Percentiles rank a stretch among this genome's conserved stretches.
Conservation (phyloP, 2,113 vertebrate genomes). For the Tychaedon coryphoeus region DNA sequence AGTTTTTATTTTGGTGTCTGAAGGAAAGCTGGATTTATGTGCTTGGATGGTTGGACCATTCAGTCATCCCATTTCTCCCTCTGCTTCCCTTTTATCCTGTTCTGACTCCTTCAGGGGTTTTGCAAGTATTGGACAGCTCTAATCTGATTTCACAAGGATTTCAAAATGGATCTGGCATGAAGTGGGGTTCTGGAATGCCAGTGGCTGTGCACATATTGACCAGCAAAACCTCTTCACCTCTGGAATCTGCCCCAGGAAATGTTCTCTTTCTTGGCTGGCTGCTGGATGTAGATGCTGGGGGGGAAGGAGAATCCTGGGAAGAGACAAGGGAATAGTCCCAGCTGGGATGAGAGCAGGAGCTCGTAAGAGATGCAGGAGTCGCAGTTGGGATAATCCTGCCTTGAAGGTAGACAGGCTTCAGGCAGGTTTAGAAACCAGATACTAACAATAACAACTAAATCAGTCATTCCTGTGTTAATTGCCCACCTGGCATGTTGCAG, state of each 20-base stretch:
- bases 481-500: slow-evolving; percentile 60
- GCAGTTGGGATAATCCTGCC: not conserved
- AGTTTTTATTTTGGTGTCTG: not conserved
- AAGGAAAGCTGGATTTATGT: not conserved
- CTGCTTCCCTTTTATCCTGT: not conserved
- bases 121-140: not conserved
- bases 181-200: not conserved
- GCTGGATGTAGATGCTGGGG: not conserved
- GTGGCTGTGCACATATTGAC: fast-evolving
- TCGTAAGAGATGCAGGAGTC: fast-evolving
- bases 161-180: not conserved
- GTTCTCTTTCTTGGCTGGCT: not conserved
- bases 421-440: not conserved
- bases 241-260: not conserved
- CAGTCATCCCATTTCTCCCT: not conserved
- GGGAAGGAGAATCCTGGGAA: not conserved
- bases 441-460: fast-evolving
- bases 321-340: not conserved
- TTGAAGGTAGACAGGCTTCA: not conserved
- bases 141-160: not conserved
- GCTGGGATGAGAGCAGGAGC: too few relatives aligned
- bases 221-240: not conserved
- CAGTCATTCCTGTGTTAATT: fast-evolving
- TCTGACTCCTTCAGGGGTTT: not conserved
- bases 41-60: not conserved